These are phyloP conservation scores for Drosophila parthenogenetica DNA, from an alignment of 2,888 invertebrate genomes.

Conservation along the genomic window DNA sequence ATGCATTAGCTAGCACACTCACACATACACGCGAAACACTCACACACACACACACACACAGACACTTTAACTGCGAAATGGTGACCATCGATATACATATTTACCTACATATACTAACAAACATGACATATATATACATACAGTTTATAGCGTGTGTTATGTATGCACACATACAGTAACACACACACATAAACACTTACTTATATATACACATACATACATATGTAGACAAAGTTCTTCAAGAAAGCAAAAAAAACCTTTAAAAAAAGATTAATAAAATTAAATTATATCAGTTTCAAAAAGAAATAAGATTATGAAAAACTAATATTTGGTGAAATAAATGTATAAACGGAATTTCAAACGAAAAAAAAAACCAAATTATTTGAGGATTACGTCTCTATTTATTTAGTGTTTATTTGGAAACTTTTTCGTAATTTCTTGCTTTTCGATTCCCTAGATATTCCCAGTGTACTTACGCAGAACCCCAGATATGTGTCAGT, in stretches of 20 bases:
- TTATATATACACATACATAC: conserved; percentile 44
- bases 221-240: conserved; percentile 55
- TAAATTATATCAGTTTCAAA: conserved; percentile 78
- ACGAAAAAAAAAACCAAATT: conserved; percentile 37
- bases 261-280: conserved; percentile 48
- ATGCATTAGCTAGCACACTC: conserved; percentile 62
- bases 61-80: conserved; percentile 76
- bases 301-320: conserved; percentile 39
- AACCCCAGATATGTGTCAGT: background rate
- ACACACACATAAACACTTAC: conserved; percentile 34
- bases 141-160: conserved; percentile 11
- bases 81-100: conserved; percentile 78
- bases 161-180: conserved; percentile 37
- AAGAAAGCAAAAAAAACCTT: conserved; percentile 48
- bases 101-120: conserved; percentile 54
- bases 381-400: background rate
- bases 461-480: conserved; percentile 55
- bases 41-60: conserved; percentile 34
- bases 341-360: conserved; percentile 83
- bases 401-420: conserved; percentile 4
- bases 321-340: conserved; percentile 82
- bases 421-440: background rate
- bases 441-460: conserved; percentile 39
- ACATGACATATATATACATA: conserved; percentile 25
- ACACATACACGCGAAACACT: conserved; percentile 2